A percentile compares a stretch with the other conserved stretches of the same genome.
Conservation (phyloP, 2,113 vertebrate genomes). For the Tangachromis dhanisi region DNA sequence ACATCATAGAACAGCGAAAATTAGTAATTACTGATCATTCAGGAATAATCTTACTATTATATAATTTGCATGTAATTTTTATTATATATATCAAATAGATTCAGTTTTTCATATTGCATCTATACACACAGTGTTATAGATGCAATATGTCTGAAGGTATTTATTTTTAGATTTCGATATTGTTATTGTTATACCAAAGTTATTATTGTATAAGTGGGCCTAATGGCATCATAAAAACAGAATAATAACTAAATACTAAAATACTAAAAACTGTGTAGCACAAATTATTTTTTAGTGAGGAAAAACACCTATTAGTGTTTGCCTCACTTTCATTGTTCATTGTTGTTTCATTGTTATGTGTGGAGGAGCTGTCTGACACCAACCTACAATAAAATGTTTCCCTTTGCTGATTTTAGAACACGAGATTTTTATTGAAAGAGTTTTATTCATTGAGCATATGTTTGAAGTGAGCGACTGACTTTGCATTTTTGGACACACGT, state of each 20-base stretch:
- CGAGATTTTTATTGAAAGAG: neutral
- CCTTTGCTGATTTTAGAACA: neutral
- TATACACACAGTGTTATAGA: neutral
- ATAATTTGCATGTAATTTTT: neutral
- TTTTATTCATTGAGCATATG: neutral
- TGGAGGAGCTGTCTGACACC: neutral
- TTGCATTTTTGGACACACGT: neutral
- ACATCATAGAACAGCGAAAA: neutral
- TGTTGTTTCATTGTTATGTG: neutral
- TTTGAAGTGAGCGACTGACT: neutral
- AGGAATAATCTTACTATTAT: neutral
- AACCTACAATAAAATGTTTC: neutral
- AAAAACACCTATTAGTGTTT: neutral
- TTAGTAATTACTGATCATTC: neutral
- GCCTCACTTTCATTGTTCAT: neutral
- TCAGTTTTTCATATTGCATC: neutral
- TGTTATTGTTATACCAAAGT: neutral
- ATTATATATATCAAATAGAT: neutral
- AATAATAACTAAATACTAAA: neutral
- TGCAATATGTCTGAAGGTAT: neutral
- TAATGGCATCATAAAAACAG: neutral
- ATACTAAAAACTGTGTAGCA: neutral
- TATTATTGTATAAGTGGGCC: neutral
- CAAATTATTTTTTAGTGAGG: neutral
- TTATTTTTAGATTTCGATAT: neutral